phyloP scores from a whole-genome alignment of 1,140 invertebrate species.

The Drosophila takahashii region DNA sequence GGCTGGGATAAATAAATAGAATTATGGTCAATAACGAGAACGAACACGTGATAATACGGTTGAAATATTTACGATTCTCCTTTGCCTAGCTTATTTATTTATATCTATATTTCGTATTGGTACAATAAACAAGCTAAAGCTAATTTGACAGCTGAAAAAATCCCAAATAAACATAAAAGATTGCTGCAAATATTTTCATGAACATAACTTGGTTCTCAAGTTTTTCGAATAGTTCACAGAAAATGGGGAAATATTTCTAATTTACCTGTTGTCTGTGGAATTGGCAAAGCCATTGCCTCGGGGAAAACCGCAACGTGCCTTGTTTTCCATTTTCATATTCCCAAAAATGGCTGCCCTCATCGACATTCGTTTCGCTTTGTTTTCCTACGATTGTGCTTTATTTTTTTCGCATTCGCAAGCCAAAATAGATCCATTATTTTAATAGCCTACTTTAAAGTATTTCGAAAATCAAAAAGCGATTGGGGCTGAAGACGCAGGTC shows the following conservation, averaged over 20 bases:
- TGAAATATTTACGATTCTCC: conserved; percentile 64
- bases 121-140: not conserved
- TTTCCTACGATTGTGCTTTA: conserved; percentile 16
- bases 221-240: conserved; percentile 24
- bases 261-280: conserved; percentile 42
- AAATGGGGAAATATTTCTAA: conserved; percentile 20
- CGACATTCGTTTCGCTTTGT: conserved; percentile 41
- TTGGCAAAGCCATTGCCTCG: conserved; percentile 20
- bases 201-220: conserved; percentile 11
- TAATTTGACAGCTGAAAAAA: conserved; percentile 40
- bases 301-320: conserved; percentile 28
- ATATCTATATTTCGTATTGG: conserved; percentile 8
- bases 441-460: conserved; percentile 80
- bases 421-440: conserved; percentile 82
- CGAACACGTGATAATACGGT: conserved; percentile 63
- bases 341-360: conserved; percentile 58
- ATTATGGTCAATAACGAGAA: conserved; percentile 56
- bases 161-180: conserved; percentile 5
- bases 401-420: conserved; percentile 44
- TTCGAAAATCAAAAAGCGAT: conserved; percentile 65
- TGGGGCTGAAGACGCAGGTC: not conserved
- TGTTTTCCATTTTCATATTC: conserved; percentile 1
- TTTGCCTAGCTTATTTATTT: conserved; percentile 41
- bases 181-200: conserved; percentile 39
- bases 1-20: conserved; percentile 65